A percentile compares a stretch with the other conserved stretches of the same genome.
phyloP scores from a whole-genome alignment of 2,797 vertebrate genomes.

The Sciaenops ocellatus region DNA sequence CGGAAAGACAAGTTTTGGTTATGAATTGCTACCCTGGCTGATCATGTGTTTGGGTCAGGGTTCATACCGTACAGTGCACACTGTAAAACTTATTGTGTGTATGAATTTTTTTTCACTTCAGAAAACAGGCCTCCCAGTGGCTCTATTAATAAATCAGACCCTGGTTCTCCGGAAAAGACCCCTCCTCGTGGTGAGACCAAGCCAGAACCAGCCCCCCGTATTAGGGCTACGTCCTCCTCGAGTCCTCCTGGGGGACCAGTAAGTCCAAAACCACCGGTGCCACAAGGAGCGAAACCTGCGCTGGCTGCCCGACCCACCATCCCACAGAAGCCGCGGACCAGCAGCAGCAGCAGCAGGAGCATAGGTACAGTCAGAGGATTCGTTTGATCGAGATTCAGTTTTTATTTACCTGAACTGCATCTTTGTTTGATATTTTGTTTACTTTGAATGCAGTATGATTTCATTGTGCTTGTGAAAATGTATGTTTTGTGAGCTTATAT shows the following conservation, averaged over 20 bases:
- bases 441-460: background rate
- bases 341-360: slow-evolving; percentile 82
- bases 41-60: background rate
- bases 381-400: background rate
- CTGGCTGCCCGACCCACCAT: slow-evolving; percentile 89
- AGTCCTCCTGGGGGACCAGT: slow-evolving; percentile 66
- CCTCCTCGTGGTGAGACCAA: slow-evolving; percentile 85
- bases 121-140: slow-evolving; percentile 82
- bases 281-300: slow-evolving; percentile 90
- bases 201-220: slow-evolving; percentile 83
- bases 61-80: background rate
- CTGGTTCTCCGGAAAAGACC: slow-evolving; percentile 86
- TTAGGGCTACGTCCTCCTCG: slow-evolving; percentile 85
- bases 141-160: slow-evolving; percentile 77
- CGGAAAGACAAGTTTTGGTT: background rate
- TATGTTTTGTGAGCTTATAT: background rate
- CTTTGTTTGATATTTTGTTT: background rate
- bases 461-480: background rate
- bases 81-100: background rate
- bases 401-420: background rate
- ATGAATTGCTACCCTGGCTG: background rate
- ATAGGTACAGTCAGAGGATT: slow-evolving; percentile 68
- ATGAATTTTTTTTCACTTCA: slow-evolving; percentile 35
- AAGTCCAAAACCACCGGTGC: slow-evolving; percentile 89
- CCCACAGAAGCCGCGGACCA: slow-evolving; percentile 90